Percentiles rank a stretch among this genome's conserved stretches.
Conservation (phyloP, 2,113 vertebrate genomes). For the Carassius gibelio region DNA sequence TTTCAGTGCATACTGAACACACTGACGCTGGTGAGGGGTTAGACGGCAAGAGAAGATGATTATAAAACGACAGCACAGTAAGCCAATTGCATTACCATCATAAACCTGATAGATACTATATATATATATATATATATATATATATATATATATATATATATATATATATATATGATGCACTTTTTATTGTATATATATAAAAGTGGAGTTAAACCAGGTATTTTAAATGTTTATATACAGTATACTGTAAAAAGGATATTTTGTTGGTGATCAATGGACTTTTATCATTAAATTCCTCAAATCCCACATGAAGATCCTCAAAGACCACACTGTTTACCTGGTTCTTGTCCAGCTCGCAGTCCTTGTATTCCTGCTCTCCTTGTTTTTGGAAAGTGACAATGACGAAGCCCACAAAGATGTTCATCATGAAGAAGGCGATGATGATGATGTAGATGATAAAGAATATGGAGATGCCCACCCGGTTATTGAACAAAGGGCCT, state of each 20-base stretch:
- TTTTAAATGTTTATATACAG: not conserved
- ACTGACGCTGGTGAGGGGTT: constrained; percentile 84
- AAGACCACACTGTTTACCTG: constrained; percentile 77
- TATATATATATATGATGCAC: too few species aligned
- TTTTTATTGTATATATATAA: too few species aligned
- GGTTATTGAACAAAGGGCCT: constrained; percentile 91
- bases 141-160: too few species aligned
- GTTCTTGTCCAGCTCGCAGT: constrained; percentile 98
- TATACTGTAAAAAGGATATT: not conserved
- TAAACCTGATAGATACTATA: not conserved
- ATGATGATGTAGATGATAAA: constrained; percentile 98
- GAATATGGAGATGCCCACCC: constrained; percentile 91
- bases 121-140: too few species aligned
- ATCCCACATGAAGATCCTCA: not conserved
- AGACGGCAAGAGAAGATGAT: not conserved
- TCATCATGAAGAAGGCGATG: constrained; percentile 99
- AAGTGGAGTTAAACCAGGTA: not conserved
- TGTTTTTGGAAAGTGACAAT: constrained; percentile 98
- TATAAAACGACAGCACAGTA: not conserved
- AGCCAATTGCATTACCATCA: not conserved
- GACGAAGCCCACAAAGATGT: constrained; percentile 98
- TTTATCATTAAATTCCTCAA: too few species aligned
- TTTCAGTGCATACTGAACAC: constrained; percentile 96
- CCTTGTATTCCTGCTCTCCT: constrained; percentile 94
- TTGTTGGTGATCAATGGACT: too few species aligned